These are phyloP conservation scores for Chaetophractus vellerosus DNA, from an alignment of 2,797 vertebrate species.

Conservation along the genomic window DNA sequence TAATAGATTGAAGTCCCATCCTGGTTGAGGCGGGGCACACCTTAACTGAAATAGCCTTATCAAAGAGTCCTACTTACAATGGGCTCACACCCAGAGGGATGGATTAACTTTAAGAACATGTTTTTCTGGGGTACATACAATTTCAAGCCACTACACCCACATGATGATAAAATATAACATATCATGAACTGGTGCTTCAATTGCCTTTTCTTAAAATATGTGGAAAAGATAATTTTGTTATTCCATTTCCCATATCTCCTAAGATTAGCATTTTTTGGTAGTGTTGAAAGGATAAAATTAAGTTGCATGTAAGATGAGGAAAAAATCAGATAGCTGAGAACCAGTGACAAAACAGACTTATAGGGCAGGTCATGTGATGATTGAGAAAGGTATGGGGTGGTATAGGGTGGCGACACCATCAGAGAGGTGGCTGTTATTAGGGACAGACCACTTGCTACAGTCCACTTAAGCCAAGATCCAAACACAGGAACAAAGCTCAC, in stretches of 20 bases:
- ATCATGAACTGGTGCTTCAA: neutral
- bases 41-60: too few species aligned
- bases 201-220: neutral
- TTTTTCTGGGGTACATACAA: too few species aligned
- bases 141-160: too few species aligned
- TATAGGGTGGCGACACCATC: neutral
- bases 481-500: neutral
- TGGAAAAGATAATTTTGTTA: neutral
- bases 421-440: neutral
- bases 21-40: too few species aligned
- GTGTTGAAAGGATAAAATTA: neutral
- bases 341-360: neutral
- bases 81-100: too few species aligned
- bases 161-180: neutral
- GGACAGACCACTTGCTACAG: neutral
- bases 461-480: neutral
- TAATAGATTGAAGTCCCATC: too few species aligned
- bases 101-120: too few species aligned
- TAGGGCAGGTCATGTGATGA: neutral
- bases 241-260: neutral
- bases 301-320: neutral
- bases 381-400: neutral
- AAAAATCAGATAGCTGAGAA: neutral
- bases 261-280: neutral
- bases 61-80: too few species aligned